Conservation (phyloP, 2,113 vertebrate genomes). For the Pipa parva region DNA sequence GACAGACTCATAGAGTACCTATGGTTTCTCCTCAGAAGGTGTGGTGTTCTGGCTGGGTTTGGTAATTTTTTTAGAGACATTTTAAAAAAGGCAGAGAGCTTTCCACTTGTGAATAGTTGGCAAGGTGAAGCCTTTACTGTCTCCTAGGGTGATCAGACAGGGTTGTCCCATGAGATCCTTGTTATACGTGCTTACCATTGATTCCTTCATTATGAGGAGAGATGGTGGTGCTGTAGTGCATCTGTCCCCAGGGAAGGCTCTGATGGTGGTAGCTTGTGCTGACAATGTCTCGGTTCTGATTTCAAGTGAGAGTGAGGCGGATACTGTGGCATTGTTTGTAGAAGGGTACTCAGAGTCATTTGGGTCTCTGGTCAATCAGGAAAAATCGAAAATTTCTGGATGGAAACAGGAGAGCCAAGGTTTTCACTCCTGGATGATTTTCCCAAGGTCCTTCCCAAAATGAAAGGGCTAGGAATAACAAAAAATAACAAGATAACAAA, state of each 20-base stretch:
- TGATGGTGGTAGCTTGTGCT: background rate
- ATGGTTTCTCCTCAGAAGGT: background rate
- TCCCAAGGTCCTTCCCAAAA: background rate
- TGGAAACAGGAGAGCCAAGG: background rate
- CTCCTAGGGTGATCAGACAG: background rate
- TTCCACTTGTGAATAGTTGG: background rate
- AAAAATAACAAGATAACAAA: too few relatives aligned
- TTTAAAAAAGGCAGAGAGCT: background rate
- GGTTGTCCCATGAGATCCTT: background rate
- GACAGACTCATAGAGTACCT: background rate
- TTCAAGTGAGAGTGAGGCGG: background rate
- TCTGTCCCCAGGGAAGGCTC: background rate
- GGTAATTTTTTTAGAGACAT: background rate
- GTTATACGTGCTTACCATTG: background rate
- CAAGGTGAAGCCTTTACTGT: background rate
- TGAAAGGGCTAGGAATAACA: background rate
- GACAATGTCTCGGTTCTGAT: background rate
- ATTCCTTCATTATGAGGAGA: background rate
- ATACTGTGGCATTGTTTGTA: background rate
- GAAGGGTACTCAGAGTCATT: background rate
- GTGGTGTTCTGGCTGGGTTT: background rate
- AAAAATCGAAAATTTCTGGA: background rate
- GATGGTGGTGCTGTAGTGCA: background rate
- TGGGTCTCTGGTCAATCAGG: background rate
- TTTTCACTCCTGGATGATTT: background rate